Percentiles rank a stretch among this genome's conserved stretches.
Conservation (phyloP, 2,113 vertebrate genomes). For the Lasiurus cinereus region DNA sequence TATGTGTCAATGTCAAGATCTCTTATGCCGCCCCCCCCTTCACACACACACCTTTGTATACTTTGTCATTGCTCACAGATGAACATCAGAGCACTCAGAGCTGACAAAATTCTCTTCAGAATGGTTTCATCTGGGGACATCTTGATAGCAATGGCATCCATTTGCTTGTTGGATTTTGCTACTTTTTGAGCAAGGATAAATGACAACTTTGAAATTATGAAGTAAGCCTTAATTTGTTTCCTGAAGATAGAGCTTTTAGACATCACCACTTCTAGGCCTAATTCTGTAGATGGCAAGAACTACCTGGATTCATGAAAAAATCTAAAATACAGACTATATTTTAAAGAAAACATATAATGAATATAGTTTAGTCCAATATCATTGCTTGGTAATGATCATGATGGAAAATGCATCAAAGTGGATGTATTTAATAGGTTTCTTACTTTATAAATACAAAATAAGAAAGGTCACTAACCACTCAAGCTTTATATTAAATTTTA, state of each 20-base stretch:
- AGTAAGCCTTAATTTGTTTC: not conserved
- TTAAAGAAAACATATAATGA: not conserved
- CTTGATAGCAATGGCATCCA: not conserved
- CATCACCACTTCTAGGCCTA: not conserved
- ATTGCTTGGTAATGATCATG: not conserved
- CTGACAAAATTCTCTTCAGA: not conserved
- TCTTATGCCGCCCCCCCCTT: too few species aligned
- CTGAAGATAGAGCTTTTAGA: not conserved
- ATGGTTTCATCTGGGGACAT: not conserved
- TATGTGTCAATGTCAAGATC: not conserved
- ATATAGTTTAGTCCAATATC: not conserved
- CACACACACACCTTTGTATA: too few species aligned
- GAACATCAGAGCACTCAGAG: not conserved
- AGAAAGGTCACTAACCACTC: not conserved
- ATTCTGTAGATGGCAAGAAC: not conserved
- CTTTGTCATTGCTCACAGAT: not conserved
- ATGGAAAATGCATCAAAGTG: not conserved
- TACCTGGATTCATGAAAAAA: not conserved
- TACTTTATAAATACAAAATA: slow-evolving; percentile 50
- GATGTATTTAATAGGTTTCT: not conserved
- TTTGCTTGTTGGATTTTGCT: not conserved
- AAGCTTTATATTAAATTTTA: slow-evolving; percentile 26
- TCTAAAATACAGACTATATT: not conserved
- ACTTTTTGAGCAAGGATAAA: not conserved
- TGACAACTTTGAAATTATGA: not conserved